Evolutionary conservation across 2,113 vertebrate species (phyloP).

Genomic region (Actinemys pallida): DNA sequence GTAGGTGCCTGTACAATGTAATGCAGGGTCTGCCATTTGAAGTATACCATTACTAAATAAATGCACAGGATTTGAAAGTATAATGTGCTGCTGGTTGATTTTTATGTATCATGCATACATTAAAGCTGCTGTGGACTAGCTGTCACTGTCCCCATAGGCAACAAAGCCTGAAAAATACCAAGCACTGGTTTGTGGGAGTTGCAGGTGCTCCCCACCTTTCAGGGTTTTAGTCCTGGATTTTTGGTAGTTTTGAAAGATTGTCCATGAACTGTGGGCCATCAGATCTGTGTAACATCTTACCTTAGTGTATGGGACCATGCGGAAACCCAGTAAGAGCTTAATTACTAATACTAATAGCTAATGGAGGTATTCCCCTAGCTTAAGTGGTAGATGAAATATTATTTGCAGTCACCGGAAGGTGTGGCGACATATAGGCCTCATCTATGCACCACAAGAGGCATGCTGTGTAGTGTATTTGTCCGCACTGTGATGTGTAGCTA

Average conservation of each 20-base stretch:
- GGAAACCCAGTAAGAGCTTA: neutral
- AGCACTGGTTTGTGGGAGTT: neutral
- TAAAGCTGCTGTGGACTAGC: neutral
- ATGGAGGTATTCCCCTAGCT: neutral
- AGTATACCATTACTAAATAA: constrained; percentile 47
- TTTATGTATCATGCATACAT: constrained; percentile 54
- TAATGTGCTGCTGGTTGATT: constrained; percentile 53
- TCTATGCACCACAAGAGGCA: neutral
- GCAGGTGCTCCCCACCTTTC: neutral
- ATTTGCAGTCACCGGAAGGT: neutral
- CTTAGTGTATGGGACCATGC: neutral
- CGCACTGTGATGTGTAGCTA: neutral
- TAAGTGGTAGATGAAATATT: neutral
- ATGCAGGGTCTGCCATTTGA: constrained; percentile 46
- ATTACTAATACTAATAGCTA: neutral
- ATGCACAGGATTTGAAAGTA: constrained; percentile 58
- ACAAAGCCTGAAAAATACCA: neutral
- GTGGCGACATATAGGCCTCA: neutral
- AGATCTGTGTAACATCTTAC: neutral
- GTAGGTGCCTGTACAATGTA: constrained; percentile 19
- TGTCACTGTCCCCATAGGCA: neutral
- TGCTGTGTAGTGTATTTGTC: neutral
- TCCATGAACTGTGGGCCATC: neutral
- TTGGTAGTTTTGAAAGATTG: neutral
- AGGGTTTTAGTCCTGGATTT: neutral